These are phyloP conservation scores for Cetonia aurata DNA, from an alignment of 2,888 invertebrate species.

Conservation along the genomic window DNA sequence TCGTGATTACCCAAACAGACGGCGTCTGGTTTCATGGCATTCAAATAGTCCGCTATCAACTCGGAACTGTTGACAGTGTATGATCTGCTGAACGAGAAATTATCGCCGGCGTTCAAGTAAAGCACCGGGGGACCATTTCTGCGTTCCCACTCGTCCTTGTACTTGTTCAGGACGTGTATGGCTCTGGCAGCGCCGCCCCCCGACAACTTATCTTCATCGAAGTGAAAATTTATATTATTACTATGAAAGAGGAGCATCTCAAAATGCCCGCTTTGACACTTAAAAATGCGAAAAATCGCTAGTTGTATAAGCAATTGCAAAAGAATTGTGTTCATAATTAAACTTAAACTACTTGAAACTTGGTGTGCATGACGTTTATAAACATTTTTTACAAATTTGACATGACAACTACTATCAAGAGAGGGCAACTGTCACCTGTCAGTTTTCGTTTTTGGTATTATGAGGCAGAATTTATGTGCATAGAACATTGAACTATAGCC, in stretches of 20 bases:
- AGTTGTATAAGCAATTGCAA: not conserved
- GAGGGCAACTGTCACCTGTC: too few species aligned
- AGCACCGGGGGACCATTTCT: conserved; percentile 3
- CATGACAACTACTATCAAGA: too few species aligned
- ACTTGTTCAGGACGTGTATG: not conserved
- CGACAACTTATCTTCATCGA: conserved; percentile 5
- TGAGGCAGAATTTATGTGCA: too few species aligned
- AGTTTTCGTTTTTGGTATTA: too few species aligned
- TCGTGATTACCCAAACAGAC: conserved; percentile 90
- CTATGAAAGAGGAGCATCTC: conserved; percentile 66
- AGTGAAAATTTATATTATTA: conserved; percentile 14
- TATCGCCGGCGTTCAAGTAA: conserved; percentile 21
- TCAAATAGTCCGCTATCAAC: not conserved
- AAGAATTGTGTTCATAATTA: not conserved
- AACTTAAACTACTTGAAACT: too few species aligned
- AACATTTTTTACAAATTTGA: too few species aligned
- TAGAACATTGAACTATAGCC: too few species aligned
- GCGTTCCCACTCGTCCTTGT: not conserved
- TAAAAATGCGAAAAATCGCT: not conserved
- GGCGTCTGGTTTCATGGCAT: conserved; percentile 9
- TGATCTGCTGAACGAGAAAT: not conserved
- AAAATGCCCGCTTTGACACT: conserved; percentile 58
- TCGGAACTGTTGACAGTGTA: not conserved
- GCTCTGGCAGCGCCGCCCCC: conserved; percentile 1
- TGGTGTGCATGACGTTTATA: too few species aligned